These are phyloP conservation scores for Autographa pulchrina DNA, from an alignment of 2,888 invertebrate genomes.

Conservation along the genomic window DNA sequence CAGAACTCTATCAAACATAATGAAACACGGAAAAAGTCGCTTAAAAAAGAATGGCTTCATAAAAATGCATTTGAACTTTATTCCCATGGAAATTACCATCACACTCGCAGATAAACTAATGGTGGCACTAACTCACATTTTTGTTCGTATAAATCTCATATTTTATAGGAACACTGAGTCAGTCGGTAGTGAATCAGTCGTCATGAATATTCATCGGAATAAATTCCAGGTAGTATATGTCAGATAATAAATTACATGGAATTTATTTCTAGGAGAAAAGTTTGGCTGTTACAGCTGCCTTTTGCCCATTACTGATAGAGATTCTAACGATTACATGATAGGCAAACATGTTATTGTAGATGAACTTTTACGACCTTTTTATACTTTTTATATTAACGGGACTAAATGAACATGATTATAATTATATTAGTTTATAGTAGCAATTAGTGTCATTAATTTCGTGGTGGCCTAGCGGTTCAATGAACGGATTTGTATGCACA, in stretches of 20 bases:
- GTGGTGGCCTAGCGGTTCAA: no score
- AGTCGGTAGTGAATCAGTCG: constrained; percentile 47
- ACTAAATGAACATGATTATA: no score
- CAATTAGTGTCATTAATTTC: no score
- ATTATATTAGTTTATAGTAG: no score
- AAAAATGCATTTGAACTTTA: constrained; percentile 35
- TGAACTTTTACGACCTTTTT: background rate
- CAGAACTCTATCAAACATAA: constrained; percentile 30
- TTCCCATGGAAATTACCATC: constrained; percentile 26
- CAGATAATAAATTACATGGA: constrained; percentile 42
- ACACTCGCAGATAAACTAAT: constrained; percentile 40
- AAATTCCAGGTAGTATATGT: constrained; percentile 47
- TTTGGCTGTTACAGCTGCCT: constrained; percentile 19
- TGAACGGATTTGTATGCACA: no score
- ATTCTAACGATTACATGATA: background rate
- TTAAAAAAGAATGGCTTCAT: constrained; percentile 18
- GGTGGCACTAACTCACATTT: constrained; percentile 47
- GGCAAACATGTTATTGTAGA: background rate
- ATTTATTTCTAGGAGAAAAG: constrained; percentile 47
- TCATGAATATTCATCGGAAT: constrained; percentile 54
- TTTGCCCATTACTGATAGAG: background rate
- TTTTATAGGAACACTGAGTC: constrained; percentile 50
- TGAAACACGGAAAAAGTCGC: constrained; percentile 2
- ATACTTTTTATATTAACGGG: no score
- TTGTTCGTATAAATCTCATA: constrained; percentile 45